A percentile compares a stretch with the other conserved stretches of the same genome.
phyloP scores from a whole-genome alignment of 2,113 vertebrate species.

The Dendropsophus ebraccatus region DNA sequence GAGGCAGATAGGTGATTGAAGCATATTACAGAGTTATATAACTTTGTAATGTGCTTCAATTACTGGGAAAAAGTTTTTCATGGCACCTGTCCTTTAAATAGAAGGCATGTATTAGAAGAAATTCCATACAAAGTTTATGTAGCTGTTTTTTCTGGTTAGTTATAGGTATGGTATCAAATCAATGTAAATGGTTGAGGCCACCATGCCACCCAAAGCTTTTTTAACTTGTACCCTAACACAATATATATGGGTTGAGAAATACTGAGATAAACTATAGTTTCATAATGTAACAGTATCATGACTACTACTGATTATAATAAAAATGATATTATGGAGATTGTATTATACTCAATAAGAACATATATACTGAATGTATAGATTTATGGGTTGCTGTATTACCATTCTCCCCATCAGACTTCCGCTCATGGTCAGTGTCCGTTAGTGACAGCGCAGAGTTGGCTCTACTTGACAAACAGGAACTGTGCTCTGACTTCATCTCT shows the following conservation, averaged over 20 bases:
- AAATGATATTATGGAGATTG: neutral
- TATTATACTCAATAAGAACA: neutral
- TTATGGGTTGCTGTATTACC: constrained; percentile 76
- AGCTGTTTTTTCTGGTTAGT: neutral
- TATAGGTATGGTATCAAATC: neutral
- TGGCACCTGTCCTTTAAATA: no score
- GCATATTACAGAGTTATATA: no score
- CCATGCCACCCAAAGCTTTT: neutral
- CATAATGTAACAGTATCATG: neutral
- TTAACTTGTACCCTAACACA: neutral
- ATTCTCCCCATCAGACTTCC: constrained; percentile 94
- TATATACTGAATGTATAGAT: neutral
- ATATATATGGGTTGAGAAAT: neutral
- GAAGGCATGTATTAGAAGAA: no score
- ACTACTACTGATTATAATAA: neutral
- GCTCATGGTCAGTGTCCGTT: constrained; percentile 94
- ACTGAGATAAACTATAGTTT: no score
- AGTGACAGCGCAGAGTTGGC: constrained; percentile 94
- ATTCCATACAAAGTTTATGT: neutral
- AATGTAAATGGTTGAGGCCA: neutral
- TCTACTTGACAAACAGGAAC: constrained; percentile 92
- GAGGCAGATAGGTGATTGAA: no score
- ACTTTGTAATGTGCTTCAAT: no score
- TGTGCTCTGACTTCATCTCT: constrained; percentile 91
- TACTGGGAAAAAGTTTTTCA: no score